Conservation (phyloP, 1,140 invertebrate species). For the Acromyrmex charruanus region DNA sequence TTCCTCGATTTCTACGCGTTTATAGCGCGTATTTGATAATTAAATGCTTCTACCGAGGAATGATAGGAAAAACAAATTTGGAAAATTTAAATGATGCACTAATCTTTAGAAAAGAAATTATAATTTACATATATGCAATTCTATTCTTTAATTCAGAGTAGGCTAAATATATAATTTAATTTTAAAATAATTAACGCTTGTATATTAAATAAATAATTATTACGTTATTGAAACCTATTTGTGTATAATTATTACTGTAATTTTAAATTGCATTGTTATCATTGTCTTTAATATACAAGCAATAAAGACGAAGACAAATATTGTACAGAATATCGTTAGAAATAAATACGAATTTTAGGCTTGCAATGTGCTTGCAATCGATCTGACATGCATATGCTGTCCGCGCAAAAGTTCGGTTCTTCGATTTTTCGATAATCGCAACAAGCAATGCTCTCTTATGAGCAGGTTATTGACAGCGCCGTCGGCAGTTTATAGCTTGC, state of each 20-base stretch:
- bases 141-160: neutral
- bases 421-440: slow-evolving; percentile 54
- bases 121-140: neutral
- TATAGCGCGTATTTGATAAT: neutral
- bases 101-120: neutral
- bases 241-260: neutral
- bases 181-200: neutral
- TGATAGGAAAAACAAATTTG: neutral
- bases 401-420: neutral
- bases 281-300: neutral
- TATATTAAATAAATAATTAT: slow-evolving; percentile 7
- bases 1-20: neutral
- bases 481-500: slow-evolving; percentile 61
- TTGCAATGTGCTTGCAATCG: neutral
- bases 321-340: neutral
- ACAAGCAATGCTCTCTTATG: slow-evolving; percentile 26
- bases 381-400: neutral
- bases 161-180: slow-evolving; percentile 4
- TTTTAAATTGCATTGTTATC: neutral
- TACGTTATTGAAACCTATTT: neutral
- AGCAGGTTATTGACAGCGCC: slow-evolving; percentile 48
- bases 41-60: neutral
- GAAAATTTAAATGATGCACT: neutral
- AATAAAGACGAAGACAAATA: neutral
- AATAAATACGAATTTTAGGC: neutral